Evolutionary conservation across 1,140 invertebrate species (phyloP).

Genomic region (Episyrphus balteatus): DNA sequence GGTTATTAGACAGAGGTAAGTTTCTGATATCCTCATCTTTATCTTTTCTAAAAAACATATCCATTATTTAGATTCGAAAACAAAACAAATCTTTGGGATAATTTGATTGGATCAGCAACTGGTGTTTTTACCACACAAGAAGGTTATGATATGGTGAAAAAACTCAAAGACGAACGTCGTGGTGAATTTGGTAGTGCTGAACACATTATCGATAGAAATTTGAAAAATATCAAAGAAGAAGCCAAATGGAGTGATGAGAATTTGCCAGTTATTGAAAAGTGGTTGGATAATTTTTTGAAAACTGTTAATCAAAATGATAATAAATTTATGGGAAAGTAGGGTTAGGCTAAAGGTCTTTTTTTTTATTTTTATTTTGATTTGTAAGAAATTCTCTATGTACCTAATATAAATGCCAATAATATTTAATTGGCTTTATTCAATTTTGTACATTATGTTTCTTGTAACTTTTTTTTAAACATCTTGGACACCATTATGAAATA

Average conservation of each 20-base stretch:
- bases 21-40: too few relatives aligned
- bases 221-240: slow-evolving; percentile 55
- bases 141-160: slow-evolving; percentile 52
- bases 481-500: too few relatives aligned
- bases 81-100: slow-evolving; percentile 59
- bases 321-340: slow-evolving; percentile 16
- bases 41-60: slow-evolving; percentile 11
- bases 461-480: too few relatives aligned
- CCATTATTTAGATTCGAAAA: slow-evolving; percentile 49
- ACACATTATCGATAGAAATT: slow-evolving; percentile 51
- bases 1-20: slow-evolving; percentile 49
- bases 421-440: too few relatives aligned
- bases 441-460: too few relatives aligned
- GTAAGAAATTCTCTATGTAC: background rate
- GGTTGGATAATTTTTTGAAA: slow-evolving; percentile 47
- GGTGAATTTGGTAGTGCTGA: slow-evolving; percentile 54
- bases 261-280: slow-evolving; percentile 54
- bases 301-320: slow-evolving; percentile 14
- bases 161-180: slow-evolving; percentile 45
- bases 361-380: background rate
- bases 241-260: slow-evolving; percentile 57
- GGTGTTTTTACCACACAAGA: slow-evolving; percentile 58
- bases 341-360: background rate
- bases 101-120: slow-evolving; percentile 55
- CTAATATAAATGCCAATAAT: background rate